These are phyloP conservation scores for Harpagoxenus sublaevis DNA, from an alignment of 2,888 invertebrate species.

Conservation along the genomic window DNA sequence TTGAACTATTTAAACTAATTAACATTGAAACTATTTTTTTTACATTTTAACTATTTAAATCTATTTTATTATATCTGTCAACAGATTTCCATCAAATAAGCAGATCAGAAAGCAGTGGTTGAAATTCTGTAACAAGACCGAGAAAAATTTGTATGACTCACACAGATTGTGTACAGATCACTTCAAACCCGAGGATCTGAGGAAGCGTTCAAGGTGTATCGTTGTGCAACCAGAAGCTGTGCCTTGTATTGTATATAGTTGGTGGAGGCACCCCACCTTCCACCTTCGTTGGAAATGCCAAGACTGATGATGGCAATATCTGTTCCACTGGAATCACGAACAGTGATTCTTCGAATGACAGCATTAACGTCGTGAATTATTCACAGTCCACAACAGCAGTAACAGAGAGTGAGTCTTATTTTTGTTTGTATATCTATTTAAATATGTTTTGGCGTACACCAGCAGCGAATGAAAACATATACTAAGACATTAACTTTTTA, in stretches of 20 bases:
- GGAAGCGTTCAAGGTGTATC: neutral
- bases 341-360: neutral
- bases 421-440: neutral
- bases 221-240: neutral
- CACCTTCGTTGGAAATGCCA: no score
- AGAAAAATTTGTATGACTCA: neutral
- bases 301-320: neutral
- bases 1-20: no score
- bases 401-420: neutral
- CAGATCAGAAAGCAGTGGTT: conserved; percentile 1
- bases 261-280: no score
- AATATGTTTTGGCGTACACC: neutral
- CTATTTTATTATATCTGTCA: neutral
- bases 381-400: neutral
- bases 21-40: no score
- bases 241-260: neutral
- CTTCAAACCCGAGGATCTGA: conserved; percentile 8
- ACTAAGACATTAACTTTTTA: neutral
- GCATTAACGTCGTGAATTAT: neutral
- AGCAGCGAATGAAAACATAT: neutral
- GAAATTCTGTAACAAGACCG: neutral
- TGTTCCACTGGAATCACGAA: neutral
- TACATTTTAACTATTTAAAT: no score
- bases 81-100: conserved; percentile 14
- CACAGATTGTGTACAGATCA: conserved; percentile 17